Base-by-base conservation (phyloP, 2,797 vertebrate species). In the Microctenopoma steveboyesi region DNA sequence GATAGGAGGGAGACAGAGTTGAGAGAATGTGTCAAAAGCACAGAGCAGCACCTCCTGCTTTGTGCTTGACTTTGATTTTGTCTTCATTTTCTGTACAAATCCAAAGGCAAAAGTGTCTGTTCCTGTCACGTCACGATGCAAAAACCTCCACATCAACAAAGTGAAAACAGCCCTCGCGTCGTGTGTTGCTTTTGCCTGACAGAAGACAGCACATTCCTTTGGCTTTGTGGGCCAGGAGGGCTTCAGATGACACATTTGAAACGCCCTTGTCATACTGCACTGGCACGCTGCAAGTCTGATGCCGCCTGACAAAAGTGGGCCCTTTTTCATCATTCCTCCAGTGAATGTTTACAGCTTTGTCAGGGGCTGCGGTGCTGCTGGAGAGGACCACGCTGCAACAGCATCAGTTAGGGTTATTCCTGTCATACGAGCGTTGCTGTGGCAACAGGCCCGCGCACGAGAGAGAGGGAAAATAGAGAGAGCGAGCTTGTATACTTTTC, bases 371-470 rank as follows among this genome's bases (percentile, higher is more conserved):
- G 68, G 75, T 30, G 65, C 69, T 70, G 49, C 59, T 57, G 56
- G n/a, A 70, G 74, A 82, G 52, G 47, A 76, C 77, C 83, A 78
- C 42, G 76, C 73, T 76, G 81, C 83, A 74, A 54, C 74, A 76
- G 71, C 82, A 84, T 86, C 84, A 72, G 64, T 77, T 56, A 60
- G 78, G 86, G 86, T 91, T 90, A 91, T 90, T 91, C 88, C 85
- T 84, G 79, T 86, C 78, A 71, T 64, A 62, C 82, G 74, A 83
- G 77, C 46, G 93, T 93, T 94, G 88, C 92, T 90, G 89, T 94
- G 90, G 93, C 86, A 92, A 94, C 92, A 90, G 81, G 82, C 74
- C 69, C 63, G 73, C 59, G 50, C 69, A 15, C 75, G 51, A 65
- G 51, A 66, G 55, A 64, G 43, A 68, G 28, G 57, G 48, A 60